Base-by-base conservation (phyloP, 2,113 vertebrate species). In the Phaethon lepturus region DNA sequence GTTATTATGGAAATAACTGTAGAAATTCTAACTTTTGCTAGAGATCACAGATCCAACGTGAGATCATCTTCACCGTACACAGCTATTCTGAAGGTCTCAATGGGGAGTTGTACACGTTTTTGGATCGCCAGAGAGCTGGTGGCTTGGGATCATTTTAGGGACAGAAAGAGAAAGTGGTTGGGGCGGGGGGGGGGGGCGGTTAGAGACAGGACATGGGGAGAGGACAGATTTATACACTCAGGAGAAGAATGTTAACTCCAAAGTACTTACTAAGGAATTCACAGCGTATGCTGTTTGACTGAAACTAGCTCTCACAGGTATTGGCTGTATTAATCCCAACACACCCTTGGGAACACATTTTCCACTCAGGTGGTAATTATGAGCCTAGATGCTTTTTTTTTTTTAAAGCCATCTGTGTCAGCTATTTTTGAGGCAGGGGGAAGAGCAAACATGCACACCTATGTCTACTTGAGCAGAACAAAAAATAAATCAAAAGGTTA, bases 161-260 rank as follows among this genome's bases (percentile, higher is more conserved):
- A 59, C 15, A 62, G 11, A 68, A 93, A 76, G 31, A 4, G 5
- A 69, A 86, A 90, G 13, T 44, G 42, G 42, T 38, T 38, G 38
- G 38, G 38, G n/a, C 42, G 42, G 42, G 29, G 11, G 8, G 17
- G 1, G n/a, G 3, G 11, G 5, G 8, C 3, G 5, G 7, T 59
- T 44, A 12, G 64, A 63, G 42, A 63, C 67, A 59, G 10, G 4
- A 67, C 68, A 8, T 5, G 1, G 0, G 13, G 9, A 87, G 7
- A 63, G 2, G 23, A 59, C 13, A 74, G 58, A 68, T 69, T 68
- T 69, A 40, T 62, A 22, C 22, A 33, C 17, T 64, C 22, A 49
- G 40, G 24, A 82, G 52, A 72, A 81, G 33, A 64, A 42, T 24
- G 47, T 3, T 44, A 64, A 38, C 20, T 74, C 81, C 16, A 26